Evolutionary conservation across 2,888 invertebrate genomes (phyloP), one percentile per base, ranked within the genome.

Genomic region (Plebejus argus): DNA sequence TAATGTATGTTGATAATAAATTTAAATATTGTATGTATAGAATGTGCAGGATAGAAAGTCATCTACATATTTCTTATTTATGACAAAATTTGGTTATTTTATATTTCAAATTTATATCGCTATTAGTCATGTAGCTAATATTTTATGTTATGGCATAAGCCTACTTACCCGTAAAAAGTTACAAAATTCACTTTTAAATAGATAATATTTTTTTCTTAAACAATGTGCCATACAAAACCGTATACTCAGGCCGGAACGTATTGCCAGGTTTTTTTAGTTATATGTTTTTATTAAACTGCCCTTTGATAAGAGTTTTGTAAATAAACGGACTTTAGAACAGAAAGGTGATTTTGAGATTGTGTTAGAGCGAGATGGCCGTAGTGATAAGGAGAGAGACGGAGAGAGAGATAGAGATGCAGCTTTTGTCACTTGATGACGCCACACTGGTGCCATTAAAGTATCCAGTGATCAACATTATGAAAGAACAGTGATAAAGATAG

Each of bases 241-340:
- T 33, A 66, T 66, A 66, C 66, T 66, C 66, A 66, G 28, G 5
- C 66, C 28, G 66, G 15, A 28, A 66, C 23, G 28, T 28, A 18
- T 66, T 66, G 28, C 66, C 66, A 66, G 66, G 28, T 28, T 66
- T 20, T 61, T 61, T 58, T 61, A 58, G 20, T 66, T 66, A 10
- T 28, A 28, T 28, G 33, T 18, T 66, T 28, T 23, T 45, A 45
- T 15, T 28, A 28, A 28, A 33, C 28, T 20, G 61, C 10, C 66
- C 18, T 18, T 33, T 18, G 53, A 53, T 53, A 5, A 53, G 18
- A 53, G 53, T 18, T 53, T 53, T 53, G 53, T 53, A 53, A 18
- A 53, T 53, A 53, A 49, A 5, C 53, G 53, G 15, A 53, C 53
- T 53, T 15, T 15, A 49, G 53, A 53, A 53, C 53, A 45, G 10